Evolutionary conservation across 2,797 vertebrate species (phyloP).

Genomic region (Labeo calbasu): DNA sequence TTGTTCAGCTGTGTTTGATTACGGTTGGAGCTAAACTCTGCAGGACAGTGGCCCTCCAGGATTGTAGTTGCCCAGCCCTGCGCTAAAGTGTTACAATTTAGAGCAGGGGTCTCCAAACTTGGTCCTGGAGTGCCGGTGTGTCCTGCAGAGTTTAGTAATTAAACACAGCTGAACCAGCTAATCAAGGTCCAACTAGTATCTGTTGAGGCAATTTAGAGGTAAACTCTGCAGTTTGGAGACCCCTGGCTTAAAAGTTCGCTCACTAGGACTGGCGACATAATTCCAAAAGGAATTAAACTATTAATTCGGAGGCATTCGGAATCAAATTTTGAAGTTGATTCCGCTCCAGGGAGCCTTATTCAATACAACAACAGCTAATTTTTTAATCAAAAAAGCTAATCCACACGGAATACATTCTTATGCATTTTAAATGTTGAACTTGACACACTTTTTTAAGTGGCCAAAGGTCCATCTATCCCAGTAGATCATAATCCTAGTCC

Average conservation of each 20-base stretch:
- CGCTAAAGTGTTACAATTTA: background rate
- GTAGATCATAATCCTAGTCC: background rate
- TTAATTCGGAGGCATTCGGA: background rate
- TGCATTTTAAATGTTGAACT: background rate
- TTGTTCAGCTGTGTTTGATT: background rate
- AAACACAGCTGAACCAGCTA: background rate
- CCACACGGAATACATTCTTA: background rate
- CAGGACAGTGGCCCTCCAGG: background rate
- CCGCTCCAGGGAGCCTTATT: background rate
- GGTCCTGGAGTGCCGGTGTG: background rate
- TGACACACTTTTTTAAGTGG: background rate
- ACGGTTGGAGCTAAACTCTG: background rate
- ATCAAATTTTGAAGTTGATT: background rate
- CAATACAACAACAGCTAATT: background rate
- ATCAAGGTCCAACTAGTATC: background rate
- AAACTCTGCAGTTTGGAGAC: background rate
- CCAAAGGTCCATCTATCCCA: background rate
- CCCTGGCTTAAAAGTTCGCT: background rate
- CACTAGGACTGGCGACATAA: background rate
- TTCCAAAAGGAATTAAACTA: background rate
- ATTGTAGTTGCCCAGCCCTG: too few relatives aligned
- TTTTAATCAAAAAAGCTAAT: background rate
- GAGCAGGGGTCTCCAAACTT: background rate
- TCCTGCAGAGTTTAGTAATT: background rate
- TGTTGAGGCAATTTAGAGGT: background rate